Percentiles rank a stretch among this genome's conserved stretches.
Evolutionary conservation across 2,113 vertebrate species (phyloP).

Genomic region (Campylomormyrus tamandua): DNA sequence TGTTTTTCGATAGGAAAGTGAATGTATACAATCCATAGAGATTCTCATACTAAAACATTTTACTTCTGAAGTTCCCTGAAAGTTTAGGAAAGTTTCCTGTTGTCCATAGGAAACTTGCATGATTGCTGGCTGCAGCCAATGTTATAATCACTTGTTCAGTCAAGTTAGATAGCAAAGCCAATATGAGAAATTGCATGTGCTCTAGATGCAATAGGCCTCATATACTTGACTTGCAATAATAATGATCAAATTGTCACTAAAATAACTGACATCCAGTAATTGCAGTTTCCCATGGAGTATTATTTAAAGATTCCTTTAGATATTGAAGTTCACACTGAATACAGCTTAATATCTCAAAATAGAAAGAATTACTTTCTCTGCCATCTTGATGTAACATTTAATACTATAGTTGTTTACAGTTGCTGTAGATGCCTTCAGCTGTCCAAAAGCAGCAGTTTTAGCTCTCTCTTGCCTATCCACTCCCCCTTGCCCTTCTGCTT

Average conservation of each 20-base stretch:
- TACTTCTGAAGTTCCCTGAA: background rate
- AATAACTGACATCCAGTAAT: background rate
- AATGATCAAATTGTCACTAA: background rate
- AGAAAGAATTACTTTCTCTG: background rate
- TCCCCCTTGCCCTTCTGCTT: background rate
- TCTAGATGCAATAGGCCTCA: background rate
- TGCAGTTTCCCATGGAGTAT: background rate
- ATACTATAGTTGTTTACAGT: background rate
- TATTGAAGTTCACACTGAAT: background rate
- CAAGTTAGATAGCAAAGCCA: background rate
- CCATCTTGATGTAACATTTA: background rate
- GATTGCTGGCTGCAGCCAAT: background rate
- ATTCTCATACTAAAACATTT: background rate
- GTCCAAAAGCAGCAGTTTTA: background rate
- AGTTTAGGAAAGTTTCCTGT: background rate
- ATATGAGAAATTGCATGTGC: background rate
- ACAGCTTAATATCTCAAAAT: background rate
- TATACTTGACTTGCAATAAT: background rate
- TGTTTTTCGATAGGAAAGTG: background rate
- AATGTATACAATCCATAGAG: background rate
- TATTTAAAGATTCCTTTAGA: background rate
- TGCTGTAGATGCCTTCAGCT: background rate
- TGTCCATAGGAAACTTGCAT: background rate
- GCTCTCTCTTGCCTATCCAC: background rate
- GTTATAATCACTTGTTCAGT: background rate